These are phyloP conservation scores for Holotrichia oblita DNA, from an alignment of 1,140 invertebrate genomes.

Conservation along the genomic window DNA sequence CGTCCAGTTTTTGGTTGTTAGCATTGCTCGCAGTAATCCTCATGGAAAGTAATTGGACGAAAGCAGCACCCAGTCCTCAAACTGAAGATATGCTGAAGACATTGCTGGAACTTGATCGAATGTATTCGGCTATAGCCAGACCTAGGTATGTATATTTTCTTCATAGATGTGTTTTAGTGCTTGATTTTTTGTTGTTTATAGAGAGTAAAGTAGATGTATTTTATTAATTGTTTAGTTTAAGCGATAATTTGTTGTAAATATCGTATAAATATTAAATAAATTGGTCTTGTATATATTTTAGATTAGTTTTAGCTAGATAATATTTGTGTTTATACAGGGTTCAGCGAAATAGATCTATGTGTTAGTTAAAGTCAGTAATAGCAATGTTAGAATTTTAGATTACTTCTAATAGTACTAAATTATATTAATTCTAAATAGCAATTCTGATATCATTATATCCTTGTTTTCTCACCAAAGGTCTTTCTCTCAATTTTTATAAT, in stretches of 20 bases:
- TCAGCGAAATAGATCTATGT: no score
- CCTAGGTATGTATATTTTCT: slow-evolving; percentile 54
- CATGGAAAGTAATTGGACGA: slow-evolving; percentile 48
- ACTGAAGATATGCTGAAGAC: slow-evolving; percentile 56
- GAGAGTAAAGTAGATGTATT: no score
- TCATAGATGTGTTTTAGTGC: neutral
- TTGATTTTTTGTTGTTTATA: neutral
- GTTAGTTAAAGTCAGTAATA: no score
- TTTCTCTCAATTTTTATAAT: no score
- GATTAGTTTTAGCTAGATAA: neutral
- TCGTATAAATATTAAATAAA: neutral
- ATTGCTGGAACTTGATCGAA: slow-evolving; percentile 56
- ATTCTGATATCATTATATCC: no score
- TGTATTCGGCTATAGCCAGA: slow-evolving; percentile 58
- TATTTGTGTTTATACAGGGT: no score
- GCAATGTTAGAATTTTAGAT: no score
- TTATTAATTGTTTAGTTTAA: neutral
- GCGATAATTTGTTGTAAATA: neutral
- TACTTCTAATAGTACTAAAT: no score
- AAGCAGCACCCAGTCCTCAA: slow-evolving; percentile 54
- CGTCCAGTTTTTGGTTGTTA: slow-evolving; percentile 51
- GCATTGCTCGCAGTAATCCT: slow-evolving; percentile 49
- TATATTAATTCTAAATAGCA: no score
- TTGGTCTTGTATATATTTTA: neutral
- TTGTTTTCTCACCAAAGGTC: no score